A percentile compares a stretch with the other conserved stretches of the same genome.
Evolutionary conservation across 2,888 invertebrate genomes (phyloP).

Genomic region (Myopa testacea): DNA sequence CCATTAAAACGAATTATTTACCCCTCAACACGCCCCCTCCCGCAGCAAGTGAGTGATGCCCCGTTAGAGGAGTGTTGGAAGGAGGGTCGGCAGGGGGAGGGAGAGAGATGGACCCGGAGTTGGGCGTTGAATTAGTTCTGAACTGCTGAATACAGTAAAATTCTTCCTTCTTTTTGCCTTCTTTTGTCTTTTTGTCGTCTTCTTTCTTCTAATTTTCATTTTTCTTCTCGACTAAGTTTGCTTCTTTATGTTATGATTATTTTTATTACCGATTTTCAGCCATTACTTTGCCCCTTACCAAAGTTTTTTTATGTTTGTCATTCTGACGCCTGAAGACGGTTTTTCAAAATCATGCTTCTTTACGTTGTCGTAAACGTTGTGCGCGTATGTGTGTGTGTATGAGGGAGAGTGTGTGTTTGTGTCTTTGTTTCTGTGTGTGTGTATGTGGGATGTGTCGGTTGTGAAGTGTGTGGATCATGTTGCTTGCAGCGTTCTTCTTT

Average conservation of each 20-base stretch:
- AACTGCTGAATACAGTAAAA: neutral
- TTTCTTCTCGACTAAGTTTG: constrained; percentile 43
- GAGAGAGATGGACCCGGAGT: too few species aligned
- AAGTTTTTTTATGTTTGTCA: neutral
- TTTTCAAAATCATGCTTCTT: too few species aligned
- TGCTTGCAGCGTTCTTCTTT: constrained; percentile 23
- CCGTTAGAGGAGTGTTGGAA: neutral
- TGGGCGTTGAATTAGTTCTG: neutral
- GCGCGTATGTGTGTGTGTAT: too few species aligned
- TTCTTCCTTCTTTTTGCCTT: neutral
- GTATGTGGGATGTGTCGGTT: too few species aligned
- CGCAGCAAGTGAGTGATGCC: too few species aligned
- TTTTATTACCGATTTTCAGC: constrained; percentile 38
- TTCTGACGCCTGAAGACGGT: neutral
- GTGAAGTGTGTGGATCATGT: too few species aligned
- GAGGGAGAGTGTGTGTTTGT: too few species aligned
- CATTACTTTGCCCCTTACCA: constrained; percentile 19
- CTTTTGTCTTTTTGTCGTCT: neutral
- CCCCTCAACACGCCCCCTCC: neutral
- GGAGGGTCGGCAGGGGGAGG: neutral
- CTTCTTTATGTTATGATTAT: constrained; percentile 43
- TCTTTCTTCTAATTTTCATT: constrained; percentile 12
- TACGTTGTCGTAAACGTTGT: too few species aligned
- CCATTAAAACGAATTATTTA: neutral
- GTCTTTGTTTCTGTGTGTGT: too few species aligned